Conservation (phyloP, 2,797 vertebrate species). For the Pyrocephalus nanus region DNA sequence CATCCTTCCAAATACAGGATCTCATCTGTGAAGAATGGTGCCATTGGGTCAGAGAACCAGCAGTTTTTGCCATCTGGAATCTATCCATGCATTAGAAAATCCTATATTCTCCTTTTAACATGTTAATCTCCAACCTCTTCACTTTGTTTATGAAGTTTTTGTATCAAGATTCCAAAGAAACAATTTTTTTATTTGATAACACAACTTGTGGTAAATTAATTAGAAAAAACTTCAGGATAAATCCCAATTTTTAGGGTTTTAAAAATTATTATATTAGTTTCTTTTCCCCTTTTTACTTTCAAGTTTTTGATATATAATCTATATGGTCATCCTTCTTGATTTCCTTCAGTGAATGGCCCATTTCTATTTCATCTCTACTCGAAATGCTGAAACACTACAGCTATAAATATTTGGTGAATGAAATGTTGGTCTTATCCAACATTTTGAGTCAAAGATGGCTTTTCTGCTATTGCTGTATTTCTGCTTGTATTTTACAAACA, state of each 20-base stretch:
- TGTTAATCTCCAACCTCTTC: background rate
- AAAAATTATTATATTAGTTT: background rate
- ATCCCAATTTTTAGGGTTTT: fast-evolving
- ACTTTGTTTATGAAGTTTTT: background rate
- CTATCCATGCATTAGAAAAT: background rate
- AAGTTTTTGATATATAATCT: background rate
- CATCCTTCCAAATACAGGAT: background rate
- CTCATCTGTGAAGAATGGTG: background rate
- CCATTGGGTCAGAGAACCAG: background rate
- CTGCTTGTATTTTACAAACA: background rate
- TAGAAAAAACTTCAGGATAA: background rate
- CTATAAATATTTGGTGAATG: background rate
- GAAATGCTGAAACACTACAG: background rate
- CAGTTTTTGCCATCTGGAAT: background rate
- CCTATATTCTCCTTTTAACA: background rate
- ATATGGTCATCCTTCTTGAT: background rate
- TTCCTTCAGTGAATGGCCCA: background rate
- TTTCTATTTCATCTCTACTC: background rate
- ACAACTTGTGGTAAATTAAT: background rate
- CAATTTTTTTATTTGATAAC: background rate
- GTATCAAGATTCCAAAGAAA: background rate
- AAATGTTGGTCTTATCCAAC: background rate
- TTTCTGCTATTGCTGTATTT: background rate
- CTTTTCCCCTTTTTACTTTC: background rate
- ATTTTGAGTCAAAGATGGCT: background rate